Percentiles rank a stretch among this genome's conserved stretches.
phyloP scores from a whole-genome alignment of 2,888 invertebrate genomes.

The Stenotaenia linearis region DNA sequence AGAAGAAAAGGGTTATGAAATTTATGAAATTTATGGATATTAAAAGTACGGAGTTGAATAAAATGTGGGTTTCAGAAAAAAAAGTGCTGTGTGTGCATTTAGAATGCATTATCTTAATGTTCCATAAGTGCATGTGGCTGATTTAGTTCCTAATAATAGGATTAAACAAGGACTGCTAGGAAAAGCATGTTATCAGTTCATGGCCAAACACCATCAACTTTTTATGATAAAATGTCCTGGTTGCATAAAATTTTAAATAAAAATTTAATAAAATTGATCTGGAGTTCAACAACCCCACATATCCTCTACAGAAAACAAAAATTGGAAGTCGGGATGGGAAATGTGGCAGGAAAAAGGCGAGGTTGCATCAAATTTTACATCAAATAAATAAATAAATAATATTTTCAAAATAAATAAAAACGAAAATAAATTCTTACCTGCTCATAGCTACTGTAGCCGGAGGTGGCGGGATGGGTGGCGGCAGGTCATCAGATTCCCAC shows the following conservation, averaged over 20 bases:
- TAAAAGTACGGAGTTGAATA: too few species aligned
- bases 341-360: neutral
- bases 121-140: neutral
- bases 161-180: neutral
- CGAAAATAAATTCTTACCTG: neutral
- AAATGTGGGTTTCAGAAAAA: too few species aligned
- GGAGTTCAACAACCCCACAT: neutral
- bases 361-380: neutral
- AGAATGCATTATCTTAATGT: neutral
- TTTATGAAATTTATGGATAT: too few species aligned
- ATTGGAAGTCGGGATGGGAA: neutral
- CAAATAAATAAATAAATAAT: neutral
- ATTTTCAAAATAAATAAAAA: neutral
- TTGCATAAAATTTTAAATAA: neutral
- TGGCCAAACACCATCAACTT: neutral
- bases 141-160: neutral
- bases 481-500: conserved; percentile 13
- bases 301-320: neutral
- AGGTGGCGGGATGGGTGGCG: conserved; percentile 17
- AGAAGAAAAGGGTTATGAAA: neutral
- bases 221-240: neutral
- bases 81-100: neutral
- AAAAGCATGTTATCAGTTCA: neutral
- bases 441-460: conserved; percentile 3
- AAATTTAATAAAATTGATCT: neutral